Percentiles rank a stretch among this genome's conserved stretches.
These are phyloP conservation scores for Apocrypta bakeri DNA, from an alignment of 1,140 invertebrate species.

Conservation along the genomic window DNA sequence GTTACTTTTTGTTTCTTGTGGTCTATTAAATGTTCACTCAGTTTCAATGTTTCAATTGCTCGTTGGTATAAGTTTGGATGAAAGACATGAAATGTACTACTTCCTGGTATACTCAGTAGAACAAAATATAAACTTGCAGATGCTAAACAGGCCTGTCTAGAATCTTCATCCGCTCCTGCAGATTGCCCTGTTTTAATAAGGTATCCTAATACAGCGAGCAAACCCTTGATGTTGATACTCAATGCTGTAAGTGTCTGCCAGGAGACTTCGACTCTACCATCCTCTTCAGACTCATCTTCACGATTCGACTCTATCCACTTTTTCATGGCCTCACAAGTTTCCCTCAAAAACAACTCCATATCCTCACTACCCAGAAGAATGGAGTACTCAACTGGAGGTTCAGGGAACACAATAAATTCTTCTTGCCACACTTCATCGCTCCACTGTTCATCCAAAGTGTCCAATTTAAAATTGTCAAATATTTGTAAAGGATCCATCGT, in stretches of 20 bases:
- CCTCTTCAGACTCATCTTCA: constrained; percentile 45
- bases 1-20: constrained; percentile 45
- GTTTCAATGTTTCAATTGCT: constrained; percentile 73
- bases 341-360: constrained; percentile 63
- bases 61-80: constrained; percentile 76
- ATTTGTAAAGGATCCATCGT: constrained; percentile 66
- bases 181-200: constrained; percentile 73
- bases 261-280: constrained; percentile 65
- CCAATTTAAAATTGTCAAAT: constrained; percentile 66
- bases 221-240: constrained; percentile 71
- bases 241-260: constrained; percentile 75
- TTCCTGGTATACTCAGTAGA: constrained; percentile 75
- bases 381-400: constrained; percentile 71
- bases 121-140: constrained; percentile 74
- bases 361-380: constrained; percentile 68
- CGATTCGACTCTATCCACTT: constrained; percentile 61
- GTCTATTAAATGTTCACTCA: constrained; percentile 61
- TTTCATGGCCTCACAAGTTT: constrained; percentile 59
- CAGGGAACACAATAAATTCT: constrained; percentile 73
- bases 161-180: constrained; percentile 62
- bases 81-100: constrained; percentile 77
- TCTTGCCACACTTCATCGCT: constrained; percentile 72
- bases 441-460: constrained; percentile 71
- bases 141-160: constrained; percentile 67
- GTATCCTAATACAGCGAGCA: constrained; percentile 75